phyloP scores from a whole-genome alignment of 2,888 invertebrate species.

The Lysandra coridon region DNA sequence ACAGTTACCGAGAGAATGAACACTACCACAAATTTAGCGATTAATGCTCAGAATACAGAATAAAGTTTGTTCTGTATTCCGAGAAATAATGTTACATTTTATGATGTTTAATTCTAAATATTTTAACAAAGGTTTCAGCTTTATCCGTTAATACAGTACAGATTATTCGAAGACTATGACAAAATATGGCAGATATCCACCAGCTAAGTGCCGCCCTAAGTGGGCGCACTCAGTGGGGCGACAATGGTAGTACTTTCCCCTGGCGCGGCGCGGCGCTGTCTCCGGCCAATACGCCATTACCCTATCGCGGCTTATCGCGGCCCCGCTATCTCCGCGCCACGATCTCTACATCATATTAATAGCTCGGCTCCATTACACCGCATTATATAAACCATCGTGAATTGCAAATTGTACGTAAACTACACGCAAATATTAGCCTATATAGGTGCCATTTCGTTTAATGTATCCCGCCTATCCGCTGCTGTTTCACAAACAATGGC shows the following conservation, averaged over 20 bases:
- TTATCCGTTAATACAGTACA: too few species aligned
- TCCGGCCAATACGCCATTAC: not conserved
- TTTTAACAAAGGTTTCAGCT: too few species aligned
- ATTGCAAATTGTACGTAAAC: not conserved
- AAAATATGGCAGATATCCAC: not conserved
- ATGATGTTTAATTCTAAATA: too few species aligned
- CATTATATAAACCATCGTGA: not conserved
- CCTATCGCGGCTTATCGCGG: not conserved
- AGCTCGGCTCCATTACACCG: not conserved
- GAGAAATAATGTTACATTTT: too few species aligned
- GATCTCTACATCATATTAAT: conserved; percentile 6
- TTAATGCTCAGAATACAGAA: too few species aligned
- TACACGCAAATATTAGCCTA: too few species aligned
- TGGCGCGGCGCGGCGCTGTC: not conserved
- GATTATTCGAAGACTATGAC: not conserved
- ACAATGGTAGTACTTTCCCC: not conserved
- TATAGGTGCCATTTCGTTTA: too few species aligned
- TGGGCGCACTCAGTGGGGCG: not conserved
- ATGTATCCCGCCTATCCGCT: too few species aligned
- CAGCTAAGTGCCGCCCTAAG: not conserved
- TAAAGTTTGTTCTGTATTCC: too few species aligned
- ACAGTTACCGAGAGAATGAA: too few species aligned
- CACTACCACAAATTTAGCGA: too few species aligned
- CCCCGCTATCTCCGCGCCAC: not conserved
- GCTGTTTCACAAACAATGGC: too few species aligned